phyloP scores from a whole-genome alignment of 2,888 invertebrate species.

The Pachydiplax longipennis region DNA sequence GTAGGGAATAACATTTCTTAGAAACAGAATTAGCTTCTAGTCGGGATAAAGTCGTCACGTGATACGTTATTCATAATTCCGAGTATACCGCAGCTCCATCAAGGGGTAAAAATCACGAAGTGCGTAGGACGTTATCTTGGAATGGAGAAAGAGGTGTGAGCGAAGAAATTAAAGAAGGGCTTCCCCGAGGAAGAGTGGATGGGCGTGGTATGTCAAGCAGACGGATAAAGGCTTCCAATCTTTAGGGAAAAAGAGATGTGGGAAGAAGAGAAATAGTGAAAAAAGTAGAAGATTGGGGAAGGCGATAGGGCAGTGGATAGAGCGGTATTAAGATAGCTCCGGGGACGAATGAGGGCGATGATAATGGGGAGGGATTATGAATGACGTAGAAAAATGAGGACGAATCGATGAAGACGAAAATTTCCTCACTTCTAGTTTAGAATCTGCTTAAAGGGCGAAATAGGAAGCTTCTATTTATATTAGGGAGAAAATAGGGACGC shows the following conservation, averaged over 20 bases:
- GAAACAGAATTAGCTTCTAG: no score
- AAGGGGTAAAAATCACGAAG: no score
- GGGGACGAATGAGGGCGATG: background rate
- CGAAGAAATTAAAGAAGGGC: background rate
- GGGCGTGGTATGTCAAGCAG: background rate
- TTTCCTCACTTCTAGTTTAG: background rate
- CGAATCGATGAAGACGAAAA: background rate
- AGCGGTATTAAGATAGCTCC: background rate
- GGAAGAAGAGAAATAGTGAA: background rate
- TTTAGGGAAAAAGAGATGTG: background rate
- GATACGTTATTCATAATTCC: no score
- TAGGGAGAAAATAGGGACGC: no score
- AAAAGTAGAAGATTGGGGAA: background rate
- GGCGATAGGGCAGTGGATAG: background rate
- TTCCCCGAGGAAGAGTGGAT: background rate
- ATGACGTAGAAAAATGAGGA: background rate
- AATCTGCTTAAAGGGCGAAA: background rate
- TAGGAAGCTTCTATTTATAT: no score
- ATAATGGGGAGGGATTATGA: no score
- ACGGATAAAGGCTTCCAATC: background rate
- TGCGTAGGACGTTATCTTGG: no score
- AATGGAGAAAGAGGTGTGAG: background rate
- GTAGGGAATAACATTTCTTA: no score
- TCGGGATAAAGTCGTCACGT: no score
- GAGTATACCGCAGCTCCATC: no score